These are phyloP conservation scores for Ctenodactylus gundi DNA, from an alignment of 2,113 vertebrate species.

Conservation along the genomic window DNA sequence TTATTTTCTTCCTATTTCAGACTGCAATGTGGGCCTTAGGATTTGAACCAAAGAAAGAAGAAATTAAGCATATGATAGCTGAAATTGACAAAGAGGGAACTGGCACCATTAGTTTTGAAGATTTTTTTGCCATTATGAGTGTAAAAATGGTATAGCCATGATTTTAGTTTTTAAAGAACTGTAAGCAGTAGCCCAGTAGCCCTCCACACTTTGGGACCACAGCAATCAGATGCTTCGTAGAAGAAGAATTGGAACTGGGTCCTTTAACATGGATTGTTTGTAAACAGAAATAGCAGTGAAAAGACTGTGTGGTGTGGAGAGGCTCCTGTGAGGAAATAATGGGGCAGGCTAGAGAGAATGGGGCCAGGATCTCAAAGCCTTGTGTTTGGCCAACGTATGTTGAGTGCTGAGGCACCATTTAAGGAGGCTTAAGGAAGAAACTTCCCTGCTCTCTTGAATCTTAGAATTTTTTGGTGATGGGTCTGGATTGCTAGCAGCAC, in stretches of 20 bases:
- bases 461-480: neutral
- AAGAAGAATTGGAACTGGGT: neutral
- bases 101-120: conserved; percentile 90
- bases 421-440: neutral
- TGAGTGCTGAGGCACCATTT: neutral
- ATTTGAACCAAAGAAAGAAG: conserved; percentile 97
- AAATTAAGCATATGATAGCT: conserved; percentile 93
- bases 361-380: neutral
- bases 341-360: neutral
- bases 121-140: conserved; percentile 93
- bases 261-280: neutral
- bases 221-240: neutral
- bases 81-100: conserved; percentile 92
- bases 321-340: neutral
- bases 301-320: neutral
- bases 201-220: neutral
- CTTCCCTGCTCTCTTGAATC: neutral
- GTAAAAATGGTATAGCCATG: conserved; percentile 91
- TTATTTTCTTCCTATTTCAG: conserved; percentile 80
- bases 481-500: neutral
- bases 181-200: neutral
- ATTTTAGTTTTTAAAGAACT: conserved; percentile 32
- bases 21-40: conserved; percentile 95
- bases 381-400: neutral
- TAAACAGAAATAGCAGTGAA: neutral